A percentile compares a stretch with the other conserved stretches of the same genome.
phyloP scores from a whole-genome alignment of 2,797 vertebrate species.

The Peromyscus eremicus region DNA sequence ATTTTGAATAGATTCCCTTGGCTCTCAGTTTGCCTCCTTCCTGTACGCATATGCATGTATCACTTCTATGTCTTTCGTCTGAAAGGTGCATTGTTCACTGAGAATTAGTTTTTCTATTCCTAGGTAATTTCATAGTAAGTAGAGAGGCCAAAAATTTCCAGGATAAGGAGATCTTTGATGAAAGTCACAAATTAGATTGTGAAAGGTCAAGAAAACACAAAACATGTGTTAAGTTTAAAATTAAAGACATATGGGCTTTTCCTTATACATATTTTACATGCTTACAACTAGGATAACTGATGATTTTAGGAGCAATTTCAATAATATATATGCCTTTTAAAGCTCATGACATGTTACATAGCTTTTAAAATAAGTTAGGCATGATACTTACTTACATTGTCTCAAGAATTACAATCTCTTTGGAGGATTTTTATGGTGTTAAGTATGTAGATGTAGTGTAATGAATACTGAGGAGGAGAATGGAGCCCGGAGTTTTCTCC shows the following conservation, averaged over 20 bases:
- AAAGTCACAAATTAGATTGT: slow-evolving; percentile 72
- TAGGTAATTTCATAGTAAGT: slow-evolving; percentile 43
- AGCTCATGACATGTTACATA: slow-evolving; percentile 55
- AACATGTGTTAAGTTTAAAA: slow-evolving; percentile 63
- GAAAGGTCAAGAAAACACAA: slow-evolving; percentile 56
- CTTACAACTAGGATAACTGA: slow-evolving; percentile 59
- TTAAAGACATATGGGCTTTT: slow-evolving; percentile 76
- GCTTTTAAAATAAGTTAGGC: slow-evolving; percentile 69
- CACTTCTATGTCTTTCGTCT: slow-evolving; percentile 13
- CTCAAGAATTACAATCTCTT: slow-evolving; percentile 46
- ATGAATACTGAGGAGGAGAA: slow-evolving; percentile 17
- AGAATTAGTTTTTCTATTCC: slow-evolving; percentile 43
- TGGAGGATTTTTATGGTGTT: slow-evolving; percentile 47
- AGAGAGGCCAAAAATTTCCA: slow-evolving; percentile 56
- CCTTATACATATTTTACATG: slow-evolving; percentile 73
- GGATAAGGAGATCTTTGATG: slow-evolving; percentile 63
- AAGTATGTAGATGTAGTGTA: slow-evolving; percentile 5
- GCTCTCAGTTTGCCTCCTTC: not conserved
- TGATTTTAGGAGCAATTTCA: slow-evolving; percentile 68
- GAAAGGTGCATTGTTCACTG: not conserved
- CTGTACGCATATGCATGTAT: not conserved
- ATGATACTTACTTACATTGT: slow-evolving; percentile 59
- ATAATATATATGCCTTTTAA: slow-evolving; percentile 40
- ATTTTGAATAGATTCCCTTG: not conserved
- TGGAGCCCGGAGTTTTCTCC: not conserved